Evolutionary conservation across 2,888 invertebrate species (phyloP), one percentile per base, ranked within the genome.

Genomic region (Pseudanteris insignis): DNA sequence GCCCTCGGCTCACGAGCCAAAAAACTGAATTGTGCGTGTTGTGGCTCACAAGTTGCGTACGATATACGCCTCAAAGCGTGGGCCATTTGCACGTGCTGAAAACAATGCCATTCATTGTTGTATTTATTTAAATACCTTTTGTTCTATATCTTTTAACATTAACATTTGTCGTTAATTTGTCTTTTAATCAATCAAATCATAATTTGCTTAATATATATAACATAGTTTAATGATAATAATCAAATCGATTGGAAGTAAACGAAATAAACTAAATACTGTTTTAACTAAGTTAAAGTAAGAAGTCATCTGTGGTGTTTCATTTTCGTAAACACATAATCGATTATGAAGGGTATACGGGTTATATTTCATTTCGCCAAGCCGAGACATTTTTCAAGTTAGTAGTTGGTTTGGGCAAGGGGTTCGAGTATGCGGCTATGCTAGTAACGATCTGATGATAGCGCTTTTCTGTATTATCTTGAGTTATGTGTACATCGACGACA

Each of bases 31-130:
- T 90, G 88, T 68, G 87, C 85, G 79, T 87, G 85, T 71, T 88
- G 86, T 18, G 90, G 87, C 81, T 92, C 91, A 87, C 91, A 91
- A 73, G 90, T 90, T 73, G 91, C 91, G 83, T 90, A 91, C 72
- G 91, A 90, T 74, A 92, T 91, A 79, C 92, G 87, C 71, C 90
- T 87, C 73, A 92, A 82, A 78, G 89, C 89, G 83, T 92, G 91
- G 72, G 89, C 89, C 91, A 91, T 92, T 82, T 89, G 88, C 81
- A 91, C 89, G 77, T 85, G 86, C 89, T 89, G 85, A 1, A 84
- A 84, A 67, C 75, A 68, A 70, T 66, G 67, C n/a, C n/a, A n/a
- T n/a, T n/a, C n/a, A n/a, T n/a, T n/a, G n/a, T n/a, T n/a, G n/a
- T n/a, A n/a, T n/a, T n/a, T n/a, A 18, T 18, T 18, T 6, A 18